Evolutionary conservation across 2,888 invertebrate genomes (phyloP).

Genomic region (Polietes domitor): DNA sequence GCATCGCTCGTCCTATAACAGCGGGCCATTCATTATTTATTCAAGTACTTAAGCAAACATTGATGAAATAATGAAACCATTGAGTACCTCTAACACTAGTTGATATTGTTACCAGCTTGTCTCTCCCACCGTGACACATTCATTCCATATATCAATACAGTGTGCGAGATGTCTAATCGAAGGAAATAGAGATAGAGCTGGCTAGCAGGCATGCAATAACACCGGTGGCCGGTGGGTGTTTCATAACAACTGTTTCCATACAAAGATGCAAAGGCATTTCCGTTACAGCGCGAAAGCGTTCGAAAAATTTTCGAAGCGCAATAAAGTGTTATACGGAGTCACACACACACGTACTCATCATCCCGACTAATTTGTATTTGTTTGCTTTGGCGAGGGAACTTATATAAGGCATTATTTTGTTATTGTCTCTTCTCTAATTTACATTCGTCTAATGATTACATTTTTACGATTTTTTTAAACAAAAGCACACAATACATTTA

Average conservation of each 20-base stretch:
- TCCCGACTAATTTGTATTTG: background rate
- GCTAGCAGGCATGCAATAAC: background rate
- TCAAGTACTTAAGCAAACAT: slow-evolving; percentile 14
- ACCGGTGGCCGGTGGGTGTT: background rate
- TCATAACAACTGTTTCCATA: background rate
- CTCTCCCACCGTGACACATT: background rate
- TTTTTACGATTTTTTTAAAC: slow-evolving; percentile 37
- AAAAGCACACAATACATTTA: slow-evolving; percentile 8
- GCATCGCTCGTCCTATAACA: background rate
- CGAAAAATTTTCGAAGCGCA: slow-evolving; percentile 29
- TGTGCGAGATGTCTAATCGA: background rate
- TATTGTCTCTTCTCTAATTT: slow-evolving; percentile 46
- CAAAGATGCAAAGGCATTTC: slow-evolving; percentile 52
- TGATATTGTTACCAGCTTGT: background rate
- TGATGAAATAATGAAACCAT: slow-evolving; percentile 16
- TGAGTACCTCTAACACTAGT: background rate
- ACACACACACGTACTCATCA: background rate
- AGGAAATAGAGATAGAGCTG: background rate
- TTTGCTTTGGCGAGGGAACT: background rate
- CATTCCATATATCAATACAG: slow-evolving; percentile 5
- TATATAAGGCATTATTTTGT: slow-evolving; percentile 37
- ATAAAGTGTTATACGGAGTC: slow-evolving; percentile 38
- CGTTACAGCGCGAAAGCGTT: slow-evolving; percentile 18
- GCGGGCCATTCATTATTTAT: slow-evolving; percentile 3
- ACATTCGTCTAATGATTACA: slow-evolving; percentile 49